Evolutionary conservation across 2,888 invertebrate species (phyloP), one percentile per base, ranked within the genome.

Genomic region (Petrophora chlorosata): DNA sequence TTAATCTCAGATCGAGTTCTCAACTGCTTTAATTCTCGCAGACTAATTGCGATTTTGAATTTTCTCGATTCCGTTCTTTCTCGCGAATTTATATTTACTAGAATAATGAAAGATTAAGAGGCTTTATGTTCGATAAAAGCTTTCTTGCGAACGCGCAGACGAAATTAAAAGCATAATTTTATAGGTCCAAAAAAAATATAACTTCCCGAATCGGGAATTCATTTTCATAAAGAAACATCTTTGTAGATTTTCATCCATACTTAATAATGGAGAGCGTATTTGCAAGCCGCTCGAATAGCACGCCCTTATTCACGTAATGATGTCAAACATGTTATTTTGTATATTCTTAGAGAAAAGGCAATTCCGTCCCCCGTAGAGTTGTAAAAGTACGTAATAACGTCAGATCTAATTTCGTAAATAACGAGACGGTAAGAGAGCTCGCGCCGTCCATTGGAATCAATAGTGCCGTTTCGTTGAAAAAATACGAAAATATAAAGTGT

Each of bases 321-420:
- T 49, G 54, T 55, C 46, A 41, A 49, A 53, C 43, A 53, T 51
- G 47, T 56, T 52, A 46, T 54, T 52, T 52, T 50, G 43, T 50
- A 35, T 48, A 45, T 43, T 40, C 44, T 34, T 29, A 32, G 35
- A 53, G 36, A 46, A 53, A 47, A 51, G 35, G 43, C 48, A 55
- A 53, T 60, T 54, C 23, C 28, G 38, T 43, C 25, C 17, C 44
- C 47, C 46, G 35, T 48, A 52, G 36, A 35, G n/a, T n/a, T 25
- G 35, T 19, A 41, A 39, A n/a, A 39, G 19, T 34, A 39, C 30
- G 49, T 36, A 39, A 49, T 41, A 44, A 36, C 36, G 45, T 45
- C 26, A 41, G 41, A 53, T 53, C 32, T 50, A 50, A 43, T 51
- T 55, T 44, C 32, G 32, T 5, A 25, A 28, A 42, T 47, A 46